A percentile compares a stretch with the other conserved stretches of the same genome.
These are phyloP conservation scores for Gastrophryne carolinensis DNA, from an alignment of 2,797 vertebrate genomes.

Conservation along the genomic window DNA sequence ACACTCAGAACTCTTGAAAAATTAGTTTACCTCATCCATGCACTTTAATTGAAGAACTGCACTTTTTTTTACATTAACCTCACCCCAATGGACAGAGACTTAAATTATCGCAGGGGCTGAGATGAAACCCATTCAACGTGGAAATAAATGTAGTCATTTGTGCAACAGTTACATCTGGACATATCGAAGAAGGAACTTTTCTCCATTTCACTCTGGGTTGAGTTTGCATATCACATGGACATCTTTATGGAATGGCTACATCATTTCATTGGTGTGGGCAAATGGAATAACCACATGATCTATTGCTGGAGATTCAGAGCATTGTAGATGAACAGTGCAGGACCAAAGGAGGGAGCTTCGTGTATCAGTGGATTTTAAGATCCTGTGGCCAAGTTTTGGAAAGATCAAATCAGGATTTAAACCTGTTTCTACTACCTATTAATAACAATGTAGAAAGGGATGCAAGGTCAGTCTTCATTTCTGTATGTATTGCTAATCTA, in stretches of 20 bases:
- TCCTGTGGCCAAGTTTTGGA: not conserved
- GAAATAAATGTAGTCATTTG: conserved; percentile 44
- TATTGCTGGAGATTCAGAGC: conserved; percentile 26
- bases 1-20: conserved; percentile 71
- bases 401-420: not conserved
- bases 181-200: not conserved
- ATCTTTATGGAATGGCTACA: conserved; percentile 21
- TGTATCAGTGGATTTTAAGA: not conserved
- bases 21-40: conserved; percentile 98
- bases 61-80: conserved; percentile 88
- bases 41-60: conserved; percentile 98
- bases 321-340: not conserved
- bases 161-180: conserved; percentile 27
- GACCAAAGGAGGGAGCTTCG: not conserved
- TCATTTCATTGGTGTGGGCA: not conserved
- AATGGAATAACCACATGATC: conserved; percentile 21
- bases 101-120: conserved; percentile 32
- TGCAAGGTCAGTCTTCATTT: conserved; percentile 12
- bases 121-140: conserved; percentile 43
- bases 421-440: not conserved
- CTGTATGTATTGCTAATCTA: not conserved
- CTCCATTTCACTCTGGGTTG: conserved; percentile 18
- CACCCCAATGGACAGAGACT: conserved; percentile 72
- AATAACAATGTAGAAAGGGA: not conserved
- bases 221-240: conserved; percentile 41